A percentile compares a stretch with the other conserved stretches of the same genome.
phyloP scores from a whole-genome alignment of 2,113 vertebrate genomes.

The Columba janthina region DNA sequence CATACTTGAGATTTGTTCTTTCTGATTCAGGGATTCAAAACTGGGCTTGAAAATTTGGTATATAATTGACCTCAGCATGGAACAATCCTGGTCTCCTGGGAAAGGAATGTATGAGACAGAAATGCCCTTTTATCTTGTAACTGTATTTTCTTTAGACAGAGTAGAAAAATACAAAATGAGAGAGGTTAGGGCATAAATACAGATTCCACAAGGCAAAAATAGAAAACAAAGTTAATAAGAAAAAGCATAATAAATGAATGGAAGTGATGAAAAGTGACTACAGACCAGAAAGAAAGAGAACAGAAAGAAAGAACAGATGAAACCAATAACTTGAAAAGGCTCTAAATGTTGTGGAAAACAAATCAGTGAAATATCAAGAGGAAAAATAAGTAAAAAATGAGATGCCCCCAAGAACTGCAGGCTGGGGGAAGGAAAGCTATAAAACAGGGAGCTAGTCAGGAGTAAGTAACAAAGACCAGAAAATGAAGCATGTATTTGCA shows the following conservation, averaged over 20 bases:
- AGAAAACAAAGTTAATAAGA: constrained; percentile 36
- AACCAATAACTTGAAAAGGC: background rate
- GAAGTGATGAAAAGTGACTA: constrained; percentile 13
- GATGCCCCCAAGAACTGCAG: background rate
- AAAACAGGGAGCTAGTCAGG: background rate
- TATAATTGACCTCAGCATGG: background rate
- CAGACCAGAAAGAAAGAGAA: background rate
- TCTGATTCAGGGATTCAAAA: background rate
- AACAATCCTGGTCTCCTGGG: background rate
- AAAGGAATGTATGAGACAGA: constrained; percentile 42
- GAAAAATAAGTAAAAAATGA: background rate
- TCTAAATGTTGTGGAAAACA: constrained; percentile 16
- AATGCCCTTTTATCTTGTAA: constrained; percentile 33
- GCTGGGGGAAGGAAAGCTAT: background rate
- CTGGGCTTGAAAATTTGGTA: background rate
- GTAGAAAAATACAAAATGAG: constrained; percentile 17
- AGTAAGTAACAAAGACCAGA: background rate
- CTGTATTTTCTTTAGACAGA: constrained; percentile 22
- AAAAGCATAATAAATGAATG: background rate
- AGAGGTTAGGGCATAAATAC: background rate
- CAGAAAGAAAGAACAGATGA: background rate
- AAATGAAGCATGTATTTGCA: constrained; percentile 46
- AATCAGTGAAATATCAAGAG: constrained; percentile 1
- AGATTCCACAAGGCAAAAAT: constrained; percentile 12
- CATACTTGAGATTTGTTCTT: background rate